These are phyloP conservation scores for Actinostola sp. DNA, from an alignment of 92 coral and sea anemone genomes.

Conservation along the genomic window DNA sequence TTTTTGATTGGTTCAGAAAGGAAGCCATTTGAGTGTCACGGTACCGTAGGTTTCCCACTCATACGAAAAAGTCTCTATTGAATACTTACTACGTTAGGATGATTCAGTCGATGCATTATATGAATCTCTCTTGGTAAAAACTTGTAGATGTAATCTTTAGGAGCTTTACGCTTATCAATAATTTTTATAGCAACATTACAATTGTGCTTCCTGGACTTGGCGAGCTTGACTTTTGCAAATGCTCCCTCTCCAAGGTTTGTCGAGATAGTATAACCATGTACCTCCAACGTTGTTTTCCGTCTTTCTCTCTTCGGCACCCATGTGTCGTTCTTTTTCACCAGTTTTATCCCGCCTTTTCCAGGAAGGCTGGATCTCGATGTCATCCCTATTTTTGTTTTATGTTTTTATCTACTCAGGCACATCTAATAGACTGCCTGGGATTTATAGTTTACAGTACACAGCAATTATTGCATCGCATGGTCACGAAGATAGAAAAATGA, in stretches of 20 bases:
- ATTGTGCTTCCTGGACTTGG: conserved; percentile 74
- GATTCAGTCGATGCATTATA: conserved; percentile 71
- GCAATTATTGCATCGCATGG: neutral
- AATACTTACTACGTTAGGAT: conserved; percentile 87
- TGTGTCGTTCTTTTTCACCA: conserved; percentile 78
- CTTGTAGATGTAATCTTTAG: conserved; percentile 76
- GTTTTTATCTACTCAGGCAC: neutral
- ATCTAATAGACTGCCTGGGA: neutral
- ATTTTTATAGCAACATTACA: conserved; percentile 71
- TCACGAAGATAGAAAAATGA: neutral
- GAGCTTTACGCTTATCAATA: conserved; percentile 81
- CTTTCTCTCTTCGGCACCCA: conserved; percentile 79
- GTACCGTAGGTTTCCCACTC: too few species aligned
- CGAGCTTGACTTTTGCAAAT: conserved; percentile 81
- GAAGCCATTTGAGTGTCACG: too few species aligned
- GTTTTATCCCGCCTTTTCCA: conserved; percentile 64
- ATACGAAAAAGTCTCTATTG: too few species aligned
- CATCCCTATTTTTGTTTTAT: conserved; percentile 12
- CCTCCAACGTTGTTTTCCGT: conserved; percentile 61
- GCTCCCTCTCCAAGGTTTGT: conserved; percentile 84
- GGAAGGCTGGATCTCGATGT: conserved; percentile 43
- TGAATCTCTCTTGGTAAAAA: conserved; percentile 81
- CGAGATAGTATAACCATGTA: conserved; percentile 73
- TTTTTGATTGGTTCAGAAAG: too few species aligned
- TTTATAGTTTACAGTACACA: neutral